These are phyloP conservation scores for Drosophila kanapiae DNA, from an alignment of 1,140 invertebrate genomes.

Conservation along the genomic window DNA sequence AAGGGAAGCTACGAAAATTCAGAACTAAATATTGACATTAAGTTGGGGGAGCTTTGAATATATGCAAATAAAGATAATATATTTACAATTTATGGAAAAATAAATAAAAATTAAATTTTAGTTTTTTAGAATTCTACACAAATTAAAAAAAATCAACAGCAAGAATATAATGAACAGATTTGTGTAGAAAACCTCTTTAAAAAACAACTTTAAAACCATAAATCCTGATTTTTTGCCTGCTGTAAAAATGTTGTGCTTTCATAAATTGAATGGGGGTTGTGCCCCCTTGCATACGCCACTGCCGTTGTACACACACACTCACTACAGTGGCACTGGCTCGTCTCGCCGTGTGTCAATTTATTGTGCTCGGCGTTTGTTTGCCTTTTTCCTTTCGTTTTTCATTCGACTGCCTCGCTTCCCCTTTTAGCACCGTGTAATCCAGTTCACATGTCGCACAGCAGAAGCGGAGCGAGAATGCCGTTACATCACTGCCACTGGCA, in stretches of 20 bases:
- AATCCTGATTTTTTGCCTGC: no score
- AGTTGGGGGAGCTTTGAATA: no score
- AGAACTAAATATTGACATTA: background rate
- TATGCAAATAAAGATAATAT: background rate
- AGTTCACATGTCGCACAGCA: slow-evolving; percentile 26
- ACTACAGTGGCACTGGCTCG: background rate
- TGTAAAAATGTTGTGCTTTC: background rate
- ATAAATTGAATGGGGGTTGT: background rate
- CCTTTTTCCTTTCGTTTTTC: slow-evolving; percentile 15
- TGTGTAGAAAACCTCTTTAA: no score
- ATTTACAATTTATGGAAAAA: background rate
- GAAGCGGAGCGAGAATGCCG: slow-evolving; percentile 16
- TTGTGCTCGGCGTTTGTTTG: slow-evolving; percentile 10
- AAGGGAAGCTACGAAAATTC: background rate
- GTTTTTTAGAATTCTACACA: no score
- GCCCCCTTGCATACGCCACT: background rate
- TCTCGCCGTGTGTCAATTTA: slow-evolving; percentile 10
- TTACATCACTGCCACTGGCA: slow-evolving; percentile 32
- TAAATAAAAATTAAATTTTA: no score
- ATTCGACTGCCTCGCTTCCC: slow-evolving; percentile 13
- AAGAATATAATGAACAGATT: no score
- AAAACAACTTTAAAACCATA: no score
- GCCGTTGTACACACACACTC: background rate
- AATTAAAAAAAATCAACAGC: no score
- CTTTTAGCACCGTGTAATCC: slow-evolving; percentile 20